Evolutionary conservation across 2,888 invertebrate species (phyloP).

Genomic region (Buathra laborator): DNA sequence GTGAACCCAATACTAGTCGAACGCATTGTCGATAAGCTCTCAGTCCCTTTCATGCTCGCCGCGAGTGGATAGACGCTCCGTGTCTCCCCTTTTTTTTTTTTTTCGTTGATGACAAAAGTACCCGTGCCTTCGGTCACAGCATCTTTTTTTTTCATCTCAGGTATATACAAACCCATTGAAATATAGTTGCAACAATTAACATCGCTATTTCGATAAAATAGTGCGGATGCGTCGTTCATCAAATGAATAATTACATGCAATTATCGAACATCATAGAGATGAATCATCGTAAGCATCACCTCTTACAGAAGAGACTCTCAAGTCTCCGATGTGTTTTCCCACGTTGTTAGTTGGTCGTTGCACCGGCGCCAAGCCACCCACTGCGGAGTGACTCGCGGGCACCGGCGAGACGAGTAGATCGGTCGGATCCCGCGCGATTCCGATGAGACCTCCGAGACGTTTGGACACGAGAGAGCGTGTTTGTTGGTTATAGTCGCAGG

Average conservation of each 20-base stretch:
- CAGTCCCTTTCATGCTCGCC: constrained; percentile 81
- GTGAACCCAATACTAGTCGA: constrained; percentile 62
- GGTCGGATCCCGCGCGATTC: constrained; percentile 43
- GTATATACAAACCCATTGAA: not conserved
- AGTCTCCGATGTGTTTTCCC: constrained; percentile 43
- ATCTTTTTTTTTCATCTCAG: not conserved
- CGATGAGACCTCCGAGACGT: constrained; percentile 49
- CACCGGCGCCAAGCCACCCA: constrained; percentile 74
- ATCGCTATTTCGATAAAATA: not conserved
- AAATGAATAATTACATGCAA: not conserved
- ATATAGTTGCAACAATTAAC: constrained; percentile 1
- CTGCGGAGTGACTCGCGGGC: constrained; percentile 72
- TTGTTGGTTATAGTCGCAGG: not conserved
- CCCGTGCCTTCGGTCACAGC: constrained; percentile 24
- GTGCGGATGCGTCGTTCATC: too few relatives aligned
- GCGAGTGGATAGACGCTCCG: constrained; percentile 66
- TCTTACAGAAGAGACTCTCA: not conserved
- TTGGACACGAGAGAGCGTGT: constrained; percentile 39
- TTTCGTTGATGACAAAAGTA: constrained; percentile 4
- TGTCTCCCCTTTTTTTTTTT: constrained; percentile 12
- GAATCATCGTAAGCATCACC: constrained; percentile 11
- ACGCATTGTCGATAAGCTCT: constrained; percentile 80
- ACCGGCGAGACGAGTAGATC: constrained; percentile 43
- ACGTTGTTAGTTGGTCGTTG: constrained; percentile 61
- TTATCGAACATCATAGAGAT: not conserved